Conservation (phyloP, 1,140 invertebrate genomes). For the Drosophila pectinifera region DNA sequence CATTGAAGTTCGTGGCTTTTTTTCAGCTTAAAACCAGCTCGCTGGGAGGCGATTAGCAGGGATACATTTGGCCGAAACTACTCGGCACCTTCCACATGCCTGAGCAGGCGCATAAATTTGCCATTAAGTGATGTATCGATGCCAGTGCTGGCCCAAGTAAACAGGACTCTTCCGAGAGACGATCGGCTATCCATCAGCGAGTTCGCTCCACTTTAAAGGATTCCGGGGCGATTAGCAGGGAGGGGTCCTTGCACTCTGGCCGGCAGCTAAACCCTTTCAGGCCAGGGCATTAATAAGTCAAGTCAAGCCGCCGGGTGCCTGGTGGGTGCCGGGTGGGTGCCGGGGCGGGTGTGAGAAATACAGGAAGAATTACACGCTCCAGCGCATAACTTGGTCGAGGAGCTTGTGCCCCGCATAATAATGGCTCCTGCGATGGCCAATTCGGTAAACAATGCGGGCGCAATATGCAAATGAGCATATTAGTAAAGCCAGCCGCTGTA, state of each 20-base stretch:
- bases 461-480: conserved; percentile 77
- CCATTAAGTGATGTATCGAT: conserved; percentile 66
- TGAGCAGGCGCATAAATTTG: conserved; percentile 69
- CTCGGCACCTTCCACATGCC: conserved; percentile 50
- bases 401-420: conserved; percentile 69
- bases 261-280: conserved; percentile 50
- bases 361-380: conserved; percentile 62
- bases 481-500: conserved; percentile 49
- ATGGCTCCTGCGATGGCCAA: conserved; percentile 29
- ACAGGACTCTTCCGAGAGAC: conserved; percentile 34
- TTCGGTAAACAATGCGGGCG: conserved; percentile 72
- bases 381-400: conserved; percentile 53
- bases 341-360: conserved; percentile 43
- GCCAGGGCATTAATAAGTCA: conserved; percentile 76
- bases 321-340: conserved; percentile 29
- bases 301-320: conserved; percentile 36
- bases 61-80: conserved; percentile 9
- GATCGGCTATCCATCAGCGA: conserved; percentile 27
- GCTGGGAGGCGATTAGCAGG: conserved; percentile 23
- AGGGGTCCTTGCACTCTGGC: conserved; percentile 18
- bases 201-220: conserved; percentile 32
- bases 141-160: conserved; percentile 50
- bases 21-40: neutral
- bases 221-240: conserved; percentile 9
- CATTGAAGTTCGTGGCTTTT: neutral